Conservation (phyloP, 2,888 invertebrate species). For the Erebia palarica region DNA sequence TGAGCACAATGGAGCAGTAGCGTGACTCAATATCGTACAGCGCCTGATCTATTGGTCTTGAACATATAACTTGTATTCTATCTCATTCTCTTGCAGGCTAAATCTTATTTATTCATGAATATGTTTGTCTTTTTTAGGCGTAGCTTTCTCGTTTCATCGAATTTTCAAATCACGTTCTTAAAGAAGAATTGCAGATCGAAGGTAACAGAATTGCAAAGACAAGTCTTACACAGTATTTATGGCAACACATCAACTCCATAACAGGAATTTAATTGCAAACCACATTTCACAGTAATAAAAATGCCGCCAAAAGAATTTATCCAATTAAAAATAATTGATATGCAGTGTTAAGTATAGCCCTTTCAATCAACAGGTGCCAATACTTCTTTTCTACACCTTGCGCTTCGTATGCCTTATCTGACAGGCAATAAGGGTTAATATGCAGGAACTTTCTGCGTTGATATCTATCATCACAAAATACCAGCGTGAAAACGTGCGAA, state of each 20-base stretch:
- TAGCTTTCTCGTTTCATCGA: too few species aligned
- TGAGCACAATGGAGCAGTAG: too few species aligned
- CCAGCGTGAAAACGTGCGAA: slow-evolving; percentile 19
- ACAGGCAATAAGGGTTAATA: not conserved
- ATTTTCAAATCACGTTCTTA: too few species aligned
- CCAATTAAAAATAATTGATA: slow-evolving; percentile 35
- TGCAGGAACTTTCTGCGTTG: not conserved
- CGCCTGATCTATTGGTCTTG: too few species aligned
- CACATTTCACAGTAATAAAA: slow-evolving; percentile 16
- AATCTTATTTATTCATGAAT: too few species aligned
- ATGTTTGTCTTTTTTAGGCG: too few species aligned
- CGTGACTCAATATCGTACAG: too few species aligned
- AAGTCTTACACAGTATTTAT: slow-evolving; percentile 4
- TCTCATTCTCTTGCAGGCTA: too few species aligned
- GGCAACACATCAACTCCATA: slow-evolving; percentile 13
- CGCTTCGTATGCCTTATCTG: not conserved
- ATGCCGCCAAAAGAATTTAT: slow-evolving; percentile 29
- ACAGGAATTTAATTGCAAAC: slow-evolving; percentile 23
- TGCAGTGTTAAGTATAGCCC: slow-evolving; percentile 31
- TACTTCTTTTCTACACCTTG: slow-evolving; percentile 11
- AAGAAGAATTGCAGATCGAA: too few species aligned
- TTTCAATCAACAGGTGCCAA: slow-evolving; percentile 19
- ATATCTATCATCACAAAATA: slow-evolving; percentile 17
- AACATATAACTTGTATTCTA: too few species aligned
- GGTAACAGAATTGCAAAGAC: slow-evolving; percentile 2